A percentile compares a stretch with the other conserved stretches of the same genome.
These are phyloP conservation scores for Drosophila diplacantha DNA, from an alignment of 2,888 invertebrate species.

Conservation along the genomic window DNA sequence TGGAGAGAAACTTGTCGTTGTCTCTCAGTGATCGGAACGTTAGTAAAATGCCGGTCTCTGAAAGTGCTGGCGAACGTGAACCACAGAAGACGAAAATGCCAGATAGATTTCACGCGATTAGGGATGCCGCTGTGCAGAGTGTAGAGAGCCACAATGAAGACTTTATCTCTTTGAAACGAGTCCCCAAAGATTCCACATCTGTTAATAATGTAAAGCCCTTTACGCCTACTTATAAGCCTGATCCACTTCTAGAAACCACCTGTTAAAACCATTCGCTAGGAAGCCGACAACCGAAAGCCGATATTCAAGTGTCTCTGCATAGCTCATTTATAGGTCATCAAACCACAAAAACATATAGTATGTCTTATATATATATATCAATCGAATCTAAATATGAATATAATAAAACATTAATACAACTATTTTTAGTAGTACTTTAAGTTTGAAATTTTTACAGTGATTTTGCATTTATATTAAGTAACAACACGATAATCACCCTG, in stretches of 20 bases:
- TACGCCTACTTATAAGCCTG: slow-evolving; percentile 53
- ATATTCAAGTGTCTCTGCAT: slow-evolving; percentile 46
- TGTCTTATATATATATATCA: slow-evolving; percentile 50
- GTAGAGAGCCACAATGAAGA: slow-evolving; percentile 57
- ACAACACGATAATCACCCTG: slow-evolving; percentile 46
- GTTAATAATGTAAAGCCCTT: slow-evolving; percentile 54
- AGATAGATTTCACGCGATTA: slow-evolving; percentile 29
- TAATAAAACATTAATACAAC: slow-evolving; percentile 37
- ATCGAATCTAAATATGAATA: slow-evolving; percentile 57
- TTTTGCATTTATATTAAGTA: slow-evolving; percentile 62
- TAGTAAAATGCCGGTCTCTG: slow-evolving; percentile 13
- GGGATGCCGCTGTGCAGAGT: slow-evolving; percentile 60
- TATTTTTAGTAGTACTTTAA: slow-evolving; percentile 52
- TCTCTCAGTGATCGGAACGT: slow-evolving; percentile 48
- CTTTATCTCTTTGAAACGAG: slow-evolving; percentile 31
- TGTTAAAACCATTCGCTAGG: slow-evolving; percentile 63
- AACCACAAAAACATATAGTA: slow-evolving; percentile 41
- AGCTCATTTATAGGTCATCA: slow-evolving; percentile 31
- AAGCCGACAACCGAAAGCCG: slow-evolving; percentile 31
- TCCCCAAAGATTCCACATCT: slow-evolving; percentile 40
- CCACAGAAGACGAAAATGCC: slow-evolving; percentile 36
- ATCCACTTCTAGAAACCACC: slow-evolving; percentile 77
- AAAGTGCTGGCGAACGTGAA: slow-evolving; percentile 1
- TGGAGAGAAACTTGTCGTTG: slow-evolving; percentile 35
- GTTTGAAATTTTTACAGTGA: slow-evolving; percentile 56